These are phyloP conservation scores for Callithrix jacchus DNA, from an alignment of 2,113 vertebrate genomes.

Conservation along the genomic window DNA sequence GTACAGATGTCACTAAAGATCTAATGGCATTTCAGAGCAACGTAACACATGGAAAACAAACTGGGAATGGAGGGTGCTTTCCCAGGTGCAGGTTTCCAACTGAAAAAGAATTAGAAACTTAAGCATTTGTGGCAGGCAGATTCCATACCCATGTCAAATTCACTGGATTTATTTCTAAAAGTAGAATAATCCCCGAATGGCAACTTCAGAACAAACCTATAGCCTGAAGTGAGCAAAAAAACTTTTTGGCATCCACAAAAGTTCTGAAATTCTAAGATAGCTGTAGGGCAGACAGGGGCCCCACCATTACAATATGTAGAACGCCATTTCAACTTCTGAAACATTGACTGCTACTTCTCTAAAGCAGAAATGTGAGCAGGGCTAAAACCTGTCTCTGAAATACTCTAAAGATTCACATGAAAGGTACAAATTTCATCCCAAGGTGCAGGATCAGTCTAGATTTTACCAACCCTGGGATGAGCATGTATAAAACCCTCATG, in stretches of 20 bases:
- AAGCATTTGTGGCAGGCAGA: too few relatives aligned
- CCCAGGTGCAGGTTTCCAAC: not conserved
- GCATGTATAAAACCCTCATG: not conserved
- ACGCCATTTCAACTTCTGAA: not conserved
- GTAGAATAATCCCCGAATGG: not conserved
- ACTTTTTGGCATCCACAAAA: not conserved
- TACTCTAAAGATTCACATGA: fast-evolving
- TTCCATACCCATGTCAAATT: not conserved
- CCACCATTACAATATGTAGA: fast-evolving
- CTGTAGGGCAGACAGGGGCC: not conserved
- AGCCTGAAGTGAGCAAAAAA: not conserved
- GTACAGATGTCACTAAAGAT: too few relatives aligned
- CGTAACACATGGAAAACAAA: not conserved
- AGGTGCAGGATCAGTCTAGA: fast-evolving
- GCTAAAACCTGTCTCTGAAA: not conserved
- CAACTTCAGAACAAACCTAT: not conserved
- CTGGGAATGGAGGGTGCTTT: not conserved
- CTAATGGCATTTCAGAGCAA: not conserved
- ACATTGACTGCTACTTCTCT: too few relatives aligned
- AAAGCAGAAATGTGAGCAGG: not conserved
- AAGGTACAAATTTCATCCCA: not conserved
- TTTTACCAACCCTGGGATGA: fast-evolving
- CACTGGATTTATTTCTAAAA: not conserved
- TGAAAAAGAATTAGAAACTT: not conserved
- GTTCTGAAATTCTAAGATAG: not conserved